These are phyloP conservation scores for Aplysina aerophoba DNA, from an alignment of 37 sponge, comb jelly and placozoan species.

Conservation along the genomic window DNA sequence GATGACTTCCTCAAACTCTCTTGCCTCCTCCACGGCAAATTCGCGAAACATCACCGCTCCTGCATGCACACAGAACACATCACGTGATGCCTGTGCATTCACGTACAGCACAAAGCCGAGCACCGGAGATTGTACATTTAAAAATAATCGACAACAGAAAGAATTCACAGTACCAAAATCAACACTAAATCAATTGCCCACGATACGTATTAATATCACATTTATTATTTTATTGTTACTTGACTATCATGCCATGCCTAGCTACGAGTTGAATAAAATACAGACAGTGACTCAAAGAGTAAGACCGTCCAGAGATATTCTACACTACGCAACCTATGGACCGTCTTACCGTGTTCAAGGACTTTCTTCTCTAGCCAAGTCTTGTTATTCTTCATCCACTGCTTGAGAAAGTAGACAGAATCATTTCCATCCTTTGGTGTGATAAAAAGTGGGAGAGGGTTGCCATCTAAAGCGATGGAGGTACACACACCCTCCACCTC, in stretches of 20 bases:
- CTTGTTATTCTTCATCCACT: constrained; percentile 57
- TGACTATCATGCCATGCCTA: too few relatives aligned
- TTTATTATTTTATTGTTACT: too few relatives aligned
- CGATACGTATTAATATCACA: too few relatives aligned
- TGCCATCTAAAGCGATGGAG: constrained; percentile 35
- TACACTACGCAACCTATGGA: too few relatives aligned
- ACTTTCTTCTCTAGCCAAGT: constrained; percentile 55
- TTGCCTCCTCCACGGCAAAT: constrained; percentile 41
- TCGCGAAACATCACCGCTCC: constrained; percentile 73
- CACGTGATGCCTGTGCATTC: neutral
- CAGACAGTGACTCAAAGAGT: too few relatives aligned
- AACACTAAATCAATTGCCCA: too few relatives aligned
- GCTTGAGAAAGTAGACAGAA: constrained; percentile 44
- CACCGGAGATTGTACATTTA: neutral
- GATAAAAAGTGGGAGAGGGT: constrained; percentile 61
- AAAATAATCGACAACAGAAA: too few relatives aligned
- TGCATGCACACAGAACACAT: neutral
- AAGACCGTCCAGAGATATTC: too few relatives aligned
- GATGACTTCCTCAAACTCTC: constrained; percentile 53
- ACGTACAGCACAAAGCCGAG: neutral
- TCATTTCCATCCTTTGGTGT: constrained; percentile 45
- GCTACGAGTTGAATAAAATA: too few relatives aligned
- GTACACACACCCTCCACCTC: constrained; percentile 14
- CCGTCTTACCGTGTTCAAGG: constrained; percentile 55
- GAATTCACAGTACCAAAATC: too few relatives aligned